A percentile compares a stretch with the other conserved stretches of the same genome.
Evolutionary conservation across 2,888 invertebrate genomes (phyloP).

Genomic region (Gastracanthus pulcherrimus): DNA sequence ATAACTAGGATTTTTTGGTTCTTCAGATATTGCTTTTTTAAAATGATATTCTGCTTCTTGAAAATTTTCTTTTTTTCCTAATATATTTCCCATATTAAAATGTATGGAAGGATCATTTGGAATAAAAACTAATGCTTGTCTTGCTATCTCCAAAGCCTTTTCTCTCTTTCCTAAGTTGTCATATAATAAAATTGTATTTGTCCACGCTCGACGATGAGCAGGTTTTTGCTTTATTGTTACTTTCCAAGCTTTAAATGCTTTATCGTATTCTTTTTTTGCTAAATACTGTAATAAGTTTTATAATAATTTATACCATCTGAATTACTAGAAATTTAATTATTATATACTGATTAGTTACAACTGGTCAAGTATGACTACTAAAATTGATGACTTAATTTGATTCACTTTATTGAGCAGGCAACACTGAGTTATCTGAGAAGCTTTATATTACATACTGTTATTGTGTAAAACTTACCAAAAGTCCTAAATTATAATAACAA

Average conservation of each 20-base stretch:
- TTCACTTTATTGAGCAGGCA: too few relatives aligned
- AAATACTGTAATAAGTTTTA: constrained; percentile 83
- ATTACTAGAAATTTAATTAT: constrained; percentile 23
- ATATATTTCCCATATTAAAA: constrained; percentile 92
- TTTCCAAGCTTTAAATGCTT: constrained; percentile 90
- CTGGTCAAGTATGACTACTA: too few relatives aligned
- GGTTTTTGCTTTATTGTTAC: constrained; percentile 88
- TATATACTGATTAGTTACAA: too few relatives aligned
- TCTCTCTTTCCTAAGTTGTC: constrained; percentile 86
- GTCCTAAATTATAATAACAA: constrained; percentile 96
- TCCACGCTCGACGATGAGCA: constrained; percentile 93
- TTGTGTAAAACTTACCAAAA: constrained; percentile 83
- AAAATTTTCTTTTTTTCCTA: constrained; percentile 90
- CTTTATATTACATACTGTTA: too few relatives aligned
- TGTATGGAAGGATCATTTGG: constrained; percentile 88
- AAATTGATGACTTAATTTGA: too few relatives aligned
- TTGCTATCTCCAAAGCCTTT: constrained; percentile 85
- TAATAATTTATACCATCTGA: constrained; percentile 2
- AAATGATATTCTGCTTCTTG: constrained; percentile 90
- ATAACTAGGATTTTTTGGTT: constrained; percentile 87
- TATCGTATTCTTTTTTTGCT: constrained; percentile 85
- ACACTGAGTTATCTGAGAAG: too few relatives aligned
- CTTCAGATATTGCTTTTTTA: constrained; percentile 84
- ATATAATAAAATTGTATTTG: constrained; percentile 91
- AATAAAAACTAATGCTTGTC: constrained; percentile 84